Conservation (phyloP, 2,113 vertebrate genomes). For the Ceyx melanurus region DNA sequence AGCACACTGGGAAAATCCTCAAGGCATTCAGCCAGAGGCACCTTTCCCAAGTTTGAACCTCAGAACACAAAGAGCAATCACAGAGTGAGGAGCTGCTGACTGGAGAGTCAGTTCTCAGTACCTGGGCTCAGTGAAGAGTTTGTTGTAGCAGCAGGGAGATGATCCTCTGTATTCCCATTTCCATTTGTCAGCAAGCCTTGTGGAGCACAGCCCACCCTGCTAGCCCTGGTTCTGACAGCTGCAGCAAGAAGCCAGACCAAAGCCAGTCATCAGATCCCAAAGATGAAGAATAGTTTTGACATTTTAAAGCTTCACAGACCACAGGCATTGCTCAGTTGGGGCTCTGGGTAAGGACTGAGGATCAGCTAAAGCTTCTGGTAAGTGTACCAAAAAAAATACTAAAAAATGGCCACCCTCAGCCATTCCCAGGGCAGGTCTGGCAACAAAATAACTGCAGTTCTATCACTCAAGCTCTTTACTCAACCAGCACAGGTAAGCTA, state of each 20-base stretch:
- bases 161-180: conserved; percentile 63
- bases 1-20: neutral
- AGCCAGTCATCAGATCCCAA: neutral
- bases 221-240: conserved; percentile 57
- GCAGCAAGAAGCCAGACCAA: conserved; percentile 34
- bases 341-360: neutral
- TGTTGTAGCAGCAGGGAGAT: conserved; percentile 30
- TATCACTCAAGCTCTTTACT: neutral
- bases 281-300: neutral
- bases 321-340: neutral
- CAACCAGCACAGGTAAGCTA: neutral
- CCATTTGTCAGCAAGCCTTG: conserved; percentile 56
- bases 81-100: neutral
- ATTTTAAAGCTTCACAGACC: neutral
- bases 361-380: neutral
- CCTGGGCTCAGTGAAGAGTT: conserved; percentile 69
- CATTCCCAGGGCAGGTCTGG: neutral
- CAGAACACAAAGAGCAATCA: neutral
- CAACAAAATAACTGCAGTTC: neutral
- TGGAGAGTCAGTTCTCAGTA: conserved; percentile 14
- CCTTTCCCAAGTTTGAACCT: neutral
- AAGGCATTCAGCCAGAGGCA: neutral
- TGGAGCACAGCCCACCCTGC: conserved; percentile 34
- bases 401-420: neutral
- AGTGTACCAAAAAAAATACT: neutral